Evolutionary conservation across 2,888 invertebrate genomes (phyloP).

Genomic region (Drosophila paracracens): DNA sequence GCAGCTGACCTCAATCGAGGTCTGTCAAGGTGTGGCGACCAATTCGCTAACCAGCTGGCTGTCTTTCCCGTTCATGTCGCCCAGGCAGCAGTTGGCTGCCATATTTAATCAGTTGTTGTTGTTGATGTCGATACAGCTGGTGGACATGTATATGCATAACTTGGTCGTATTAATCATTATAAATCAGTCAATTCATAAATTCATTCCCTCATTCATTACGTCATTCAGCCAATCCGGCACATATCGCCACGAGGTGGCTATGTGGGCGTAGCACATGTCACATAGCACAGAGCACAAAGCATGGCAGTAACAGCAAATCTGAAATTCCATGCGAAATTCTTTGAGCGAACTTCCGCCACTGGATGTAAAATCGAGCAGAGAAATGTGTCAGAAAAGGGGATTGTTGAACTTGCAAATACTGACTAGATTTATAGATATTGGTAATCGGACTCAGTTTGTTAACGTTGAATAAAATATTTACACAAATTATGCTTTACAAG

Average conservation of each 20-base stretch:
- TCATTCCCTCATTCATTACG: conserved; percentile 27
- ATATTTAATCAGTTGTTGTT: conserved; percentile 28
- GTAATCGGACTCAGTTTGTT: neutral
- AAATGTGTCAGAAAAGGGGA: too few relatives aligned
- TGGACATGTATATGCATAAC: conserved; percentile 49
- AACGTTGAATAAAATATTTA: neutral
- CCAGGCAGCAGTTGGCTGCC: neutral
- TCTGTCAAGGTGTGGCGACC: conserved; percentile 24
- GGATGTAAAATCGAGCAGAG: conserved; percentile 52
- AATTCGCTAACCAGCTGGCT: conserved; percentile 12
- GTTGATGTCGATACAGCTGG: conserved; percentile 40
- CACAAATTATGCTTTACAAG: neutral
- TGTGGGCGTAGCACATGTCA: conserved; percentile 13
- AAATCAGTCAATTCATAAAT: conserved; percentile 73
- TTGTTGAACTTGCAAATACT: neutral
- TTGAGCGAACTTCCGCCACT: conserved; percentile 62
- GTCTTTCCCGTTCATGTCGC: neutral
- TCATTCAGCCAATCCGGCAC: conserved; percentile 38
- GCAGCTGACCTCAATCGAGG: conserved; percentile 12
- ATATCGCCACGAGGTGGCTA: conserved; percentile 16
- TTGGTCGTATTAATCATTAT: conserved; percentile 75
- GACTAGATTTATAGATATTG: neutral
- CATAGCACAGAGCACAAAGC: neutral
- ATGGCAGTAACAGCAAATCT: conserved; percentile 46
- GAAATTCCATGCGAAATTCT: conserved; percentile 71